Conservation (phyloP, 1,140 invertebrate genomes). For the Lordiphosa stackelbergi region DNA sequence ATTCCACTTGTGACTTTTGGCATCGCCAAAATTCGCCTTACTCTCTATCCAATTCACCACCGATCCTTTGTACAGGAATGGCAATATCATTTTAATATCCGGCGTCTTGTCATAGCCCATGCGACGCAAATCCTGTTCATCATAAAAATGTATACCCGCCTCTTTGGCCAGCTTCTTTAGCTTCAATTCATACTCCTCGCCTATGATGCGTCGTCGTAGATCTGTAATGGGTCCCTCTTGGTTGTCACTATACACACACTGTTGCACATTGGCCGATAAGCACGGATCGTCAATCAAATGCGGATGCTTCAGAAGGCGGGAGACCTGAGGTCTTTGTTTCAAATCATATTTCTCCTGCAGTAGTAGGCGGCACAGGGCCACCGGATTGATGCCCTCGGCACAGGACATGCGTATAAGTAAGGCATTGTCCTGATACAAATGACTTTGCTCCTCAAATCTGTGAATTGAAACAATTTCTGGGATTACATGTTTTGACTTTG, state of each 20-base stretch:
- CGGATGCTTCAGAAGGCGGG: slow-evolving; percentile 82
- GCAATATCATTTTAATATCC: slow-evolving; percentile 93
- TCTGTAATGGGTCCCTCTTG: slow-evolving; percentile 86
- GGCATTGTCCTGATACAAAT: slow-evolving; percentile 67
- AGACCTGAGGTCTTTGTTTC: slow-evolving; percentile 77
- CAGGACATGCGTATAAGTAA: slow-evolving; percentile 81
- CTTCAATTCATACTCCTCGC: slow-evolving; percentile 86
- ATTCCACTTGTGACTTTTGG: slow-evolving; percentile 88
- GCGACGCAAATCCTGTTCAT: slow-evolving; percentile 88
- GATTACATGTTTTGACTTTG: too few relatives aligned
- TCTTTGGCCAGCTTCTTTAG: slow-evolving; percentile 81
- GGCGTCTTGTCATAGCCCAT: slow-evolving; percentile 97
- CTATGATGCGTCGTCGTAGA: slow-evolving; percentile 84
- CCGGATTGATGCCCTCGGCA: slow-evolving; percentile 80
- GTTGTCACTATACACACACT: slow-evolving; percentile 83
- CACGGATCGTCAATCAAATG: slow-evolving; percentile 81
- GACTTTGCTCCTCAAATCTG: slow-evolving; percentile 62
- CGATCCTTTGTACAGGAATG: slow-evolving; percentile 90
- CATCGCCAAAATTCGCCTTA: slow-evolving; percentile 94
- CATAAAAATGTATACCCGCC: slow-evolving; percentile 84
- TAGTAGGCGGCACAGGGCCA: slow-evolving; percentile 82
- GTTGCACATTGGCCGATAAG: slow-evolving; percentile 83
- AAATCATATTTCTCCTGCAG: slow-evolving; percentile 80
- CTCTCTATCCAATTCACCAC: slow-evolving; percentile 98
- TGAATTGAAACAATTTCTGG: background rate